Evolutionary conservation across 2,113 vertebrate species (phyloP).

Genomic region (Triplophysa tibetana): DNA sequence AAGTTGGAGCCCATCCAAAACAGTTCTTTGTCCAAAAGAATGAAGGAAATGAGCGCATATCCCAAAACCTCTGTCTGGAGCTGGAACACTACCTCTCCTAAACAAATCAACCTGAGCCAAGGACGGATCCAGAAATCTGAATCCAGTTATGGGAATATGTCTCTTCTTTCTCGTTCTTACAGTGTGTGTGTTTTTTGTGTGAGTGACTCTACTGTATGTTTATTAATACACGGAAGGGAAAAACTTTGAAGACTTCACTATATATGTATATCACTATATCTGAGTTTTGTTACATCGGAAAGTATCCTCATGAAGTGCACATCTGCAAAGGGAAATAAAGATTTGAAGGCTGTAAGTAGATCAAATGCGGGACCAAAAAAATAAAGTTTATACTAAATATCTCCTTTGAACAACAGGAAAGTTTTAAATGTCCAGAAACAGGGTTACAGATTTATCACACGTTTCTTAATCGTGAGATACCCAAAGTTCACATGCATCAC

Average conservation of each 20-base stretch:
- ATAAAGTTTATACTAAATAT: not conserved
- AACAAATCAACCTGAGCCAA: constrained; percentile 43
- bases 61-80: constrained; percentile 9
- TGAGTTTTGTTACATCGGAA: constrained; percentile 9
- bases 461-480: constrained; percentile 21
- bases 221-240: constrained; percentile 19
- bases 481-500: not conserved
- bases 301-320: constrained; percentile 29
- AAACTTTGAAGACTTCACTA: constrained; percentile 1
- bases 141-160: constrained; percentile 15
- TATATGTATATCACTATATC: constrained; percentile 15
- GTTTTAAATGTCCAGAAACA: constrained; percentile 39
- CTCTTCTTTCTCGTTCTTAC: not conserved
- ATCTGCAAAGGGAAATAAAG: constrained; percentile 11
- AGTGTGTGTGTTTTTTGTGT: constrained; percentile 50
- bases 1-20: not conserved
- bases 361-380: not conserved
- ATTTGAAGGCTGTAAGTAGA: not conserved
- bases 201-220: constrained; percentile 42
- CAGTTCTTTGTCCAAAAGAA: not conserved
- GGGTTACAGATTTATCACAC: constrained; percentile 11
- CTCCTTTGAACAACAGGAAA: not conserved
- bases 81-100: constrained; percentile 18
- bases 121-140: constrained; percentile 29
- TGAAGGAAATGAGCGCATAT: constrained; percentile 6